Evolutionary conservation across 2,888 invertebrate genomes (phyloP), one percentile per base, ranked within the genome.

Genomic region (Dinocampus coccinellae): DNA sequence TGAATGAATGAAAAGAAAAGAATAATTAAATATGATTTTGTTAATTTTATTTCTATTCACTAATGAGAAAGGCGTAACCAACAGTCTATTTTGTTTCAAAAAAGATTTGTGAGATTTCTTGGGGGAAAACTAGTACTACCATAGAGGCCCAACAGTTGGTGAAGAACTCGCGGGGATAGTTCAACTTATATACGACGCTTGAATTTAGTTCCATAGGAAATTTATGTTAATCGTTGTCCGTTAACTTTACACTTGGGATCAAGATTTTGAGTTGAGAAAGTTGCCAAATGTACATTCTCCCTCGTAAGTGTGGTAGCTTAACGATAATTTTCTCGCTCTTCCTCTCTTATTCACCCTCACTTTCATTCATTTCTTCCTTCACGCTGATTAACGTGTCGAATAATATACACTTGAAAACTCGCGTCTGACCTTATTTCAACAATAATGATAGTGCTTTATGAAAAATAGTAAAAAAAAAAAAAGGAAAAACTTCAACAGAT

Each of bases 211-310:
- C 24, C 24, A 16, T 42, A 63, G 39, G 55, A 69, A 47, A 69
- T 69, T 69, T 69, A 69, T 69, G 69, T 57, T 69, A 69, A 69
- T 69, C 57, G 62, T 36, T 55, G 52, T 53, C 61, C 55, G 55
- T 63, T 69, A 69, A 69, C 53, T 69, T 53, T 61, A 61, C 68
- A 52, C 61, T 52, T 53, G 68, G 61, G 68, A 69, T 61, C 68
- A 69, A 61, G 61, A 69, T 69, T 69, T 61, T 36, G 53, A 47
- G 20, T 36, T 47, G 47, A 55, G 62, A 47, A 55, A 63, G 69
- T 69, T 57, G 36, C 66, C 66, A n/a, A 57, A 57, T 66, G 47
- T 47, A 67, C 34, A 42, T 60, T 29, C 26, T 39, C 36, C 36
- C 53, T 33, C 53, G 24, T 55, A 29, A 69, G 26, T 63, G 24